A percentile compares a stretch with the other conserved stretches of the same genome.
These are phyloP conservation scores for Spheniscus humboldti DNA, from an alignment of 2,797 vertebrate species.

Conservation along the genomic window DNA sequence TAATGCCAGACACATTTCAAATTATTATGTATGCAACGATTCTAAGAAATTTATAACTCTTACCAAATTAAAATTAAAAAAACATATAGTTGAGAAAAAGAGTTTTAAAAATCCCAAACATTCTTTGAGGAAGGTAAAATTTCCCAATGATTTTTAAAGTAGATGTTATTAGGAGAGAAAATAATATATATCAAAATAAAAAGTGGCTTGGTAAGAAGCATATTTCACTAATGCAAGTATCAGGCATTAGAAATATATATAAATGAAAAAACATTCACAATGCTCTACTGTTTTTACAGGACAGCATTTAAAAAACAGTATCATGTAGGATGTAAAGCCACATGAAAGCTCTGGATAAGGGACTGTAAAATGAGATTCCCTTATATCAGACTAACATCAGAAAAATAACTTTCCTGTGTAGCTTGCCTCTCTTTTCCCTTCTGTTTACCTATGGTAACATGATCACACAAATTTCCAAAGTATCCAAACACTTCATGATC, in stretches of 20 bases:
- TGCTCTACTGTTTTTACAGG: background rate
- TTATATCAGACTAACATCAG: conserved; percentile 16
- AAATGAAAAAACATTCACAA: background rate
- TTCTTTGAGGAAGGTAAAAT: background rate
- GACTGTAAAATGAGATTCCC: conserved; percentile 17
- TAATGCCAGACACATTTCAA: conserved; percentile 29
- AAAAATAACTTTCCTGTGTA: conserved; percentile 15
- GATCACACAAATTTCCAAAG: background rate
- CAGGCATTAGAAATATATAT: background rate
- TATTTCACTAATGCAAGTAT: background rate
- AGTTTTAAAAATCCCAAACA: background rate
- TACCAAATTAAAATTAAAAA: background rate
- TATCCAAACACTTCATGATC: background rate
- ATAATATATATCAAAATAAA: background rate
- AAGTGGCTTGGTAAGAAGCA: background rate
- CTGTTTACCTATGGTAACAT: conserved; percentile 5
- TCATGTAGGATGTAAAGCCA: background rate
- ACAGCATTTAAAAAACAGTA: background rate
- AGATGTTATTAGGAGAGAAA: background rate
- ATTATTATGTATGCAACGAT: conserved; percentile 6
- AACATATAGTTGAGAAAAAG: background rate
- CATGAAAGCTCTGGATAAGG: conserved; percentile 13
- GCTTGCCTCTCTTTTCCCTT: background rate
- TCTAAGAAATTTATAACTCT: conserved; percentile 9
- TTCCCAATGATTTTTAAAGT: background rate